Percentiles rank a stretch among this genome's conserved stretches.
phyloP scores from a whole-genome alignment of 2,888 invertebrate species.

The Philonicus albiceps region DNA sequence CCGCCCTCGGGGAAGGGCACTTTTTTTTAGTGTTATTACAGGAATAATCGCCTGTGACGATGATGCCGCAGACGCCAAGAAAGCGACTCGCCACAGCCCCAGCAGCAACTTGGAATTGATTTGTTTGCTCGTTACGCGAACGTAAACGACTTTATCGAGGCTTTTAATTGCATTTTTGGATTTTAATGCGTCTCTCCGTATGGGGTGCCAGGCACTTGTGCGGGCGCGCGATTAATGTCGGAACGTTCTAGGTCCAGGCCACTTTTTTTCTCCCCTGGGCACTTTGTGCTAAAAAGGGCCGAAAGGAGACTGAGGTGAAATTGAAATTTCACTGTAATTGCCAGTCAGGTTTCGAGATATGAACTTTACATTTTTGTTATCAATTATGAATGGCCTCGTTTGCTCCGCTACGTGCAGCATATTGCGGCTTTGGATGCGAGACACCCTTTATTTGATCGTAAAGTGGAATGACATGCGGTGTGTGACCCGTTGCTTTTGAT shows the following conservation, averaged over 20 bases:
- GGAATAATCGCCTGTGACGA: slow-evolving; percentile 29
- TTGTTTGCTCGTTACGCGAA: slow-evolving; percentile 1
- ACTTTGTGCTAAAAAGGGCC: background rate
- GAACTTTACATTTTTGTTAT: background rate
- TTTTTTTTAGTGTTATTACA: slow-evolving; percentile 26
- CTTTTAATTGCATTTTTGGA: slow-evolving; percentile 31
- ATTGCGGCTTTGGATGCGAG: background rate
- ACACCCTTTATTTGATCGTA: background rate
- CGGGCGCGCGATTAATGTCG: background rate
- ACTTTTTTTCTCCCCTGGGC: background rate
- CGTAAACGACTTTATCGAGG: slow-evolving; percentile 12
- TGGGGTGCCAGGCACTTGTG: background rate
- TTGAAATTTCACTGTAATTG: background rate
- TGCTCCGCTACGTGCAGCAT: background rate
- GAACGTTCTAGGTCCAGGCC: background rate
- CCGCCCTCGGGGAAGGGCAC: background rate
- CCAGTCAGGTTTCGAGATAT: background rate
- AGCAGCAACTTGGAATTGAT: slow-evolving; percentile 4
- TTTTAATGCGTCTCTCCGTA: slow-evolving; percentile 3
- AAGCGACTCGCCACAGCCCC: background rate
- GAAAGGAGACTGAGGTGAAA: background rate
- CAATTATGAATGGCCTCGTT: background rate
- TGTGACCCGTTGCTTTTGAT: background rate
- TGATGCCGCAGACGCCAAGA: slow-evolving; percentile 22
- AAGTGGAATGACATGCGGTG: background rate